Evolutionary conservation across 2,113 vertebrate species (phyloP), one percentile per base, ranked within the genome.

Genomic region (Syngnathus typhle): DNA sequence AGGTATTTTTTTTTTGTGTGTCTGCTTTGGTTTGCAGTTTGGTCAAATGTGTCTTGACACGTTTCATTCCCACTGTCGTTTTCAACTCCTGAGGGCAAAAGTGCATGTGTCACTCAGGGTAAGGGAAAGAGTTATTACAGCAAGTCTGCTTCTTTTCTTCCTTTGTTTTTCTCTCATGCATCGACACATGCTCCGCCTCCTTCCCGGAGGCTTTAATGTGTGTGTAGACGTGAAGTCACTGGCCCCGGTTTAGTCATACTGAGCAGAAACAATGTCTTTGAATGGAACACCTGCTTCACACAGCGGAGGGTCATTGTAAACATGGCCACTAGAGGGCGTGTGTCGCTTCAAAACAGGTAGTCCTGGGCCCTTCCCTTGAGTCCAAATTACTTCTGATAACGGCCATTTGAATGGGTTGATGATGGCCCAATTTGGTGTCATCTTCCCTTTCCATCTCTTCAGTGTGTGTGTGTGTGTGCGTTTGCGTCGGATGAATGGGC

Each of bases 101-200:
- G 49, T 70, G 73, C 54, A 73, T 49, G 68, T 72, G 67, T 69
- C 65, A 46, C 59, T 85, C 80, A 77, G 27, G 27, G 79, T 81
- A 74, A 63, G 67, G 65, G 72, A 51, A 63, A 52, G 69, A 75
- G 52, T 75, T 78, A 73, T 72, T 6, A 16, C 44, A 16, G 27
- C 27, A 7, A 58, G 27, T 32, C 23, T 58, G 27, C 27, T 58
- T 58, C 27, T 13, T 58, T 15, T 58, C 55, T 58, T 58, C 36
- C 55, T 58, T 58, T 36, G 52, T 55, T 27, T 55, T 13, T 0
- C 52, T 27, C 21, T 4, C 21, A 55, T 55, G 52, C 52, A 13
- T 23, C 27, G 21, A 55, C 21, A 55, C 52, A 36, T 16, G 55
- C 55, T 27, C 27, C 12, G 55, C 27, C 55, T 13, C 11, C 27